Conservation (phyloP, 2,113 vertebrate species). For the Tychaedon coryphoeus region DNA sequence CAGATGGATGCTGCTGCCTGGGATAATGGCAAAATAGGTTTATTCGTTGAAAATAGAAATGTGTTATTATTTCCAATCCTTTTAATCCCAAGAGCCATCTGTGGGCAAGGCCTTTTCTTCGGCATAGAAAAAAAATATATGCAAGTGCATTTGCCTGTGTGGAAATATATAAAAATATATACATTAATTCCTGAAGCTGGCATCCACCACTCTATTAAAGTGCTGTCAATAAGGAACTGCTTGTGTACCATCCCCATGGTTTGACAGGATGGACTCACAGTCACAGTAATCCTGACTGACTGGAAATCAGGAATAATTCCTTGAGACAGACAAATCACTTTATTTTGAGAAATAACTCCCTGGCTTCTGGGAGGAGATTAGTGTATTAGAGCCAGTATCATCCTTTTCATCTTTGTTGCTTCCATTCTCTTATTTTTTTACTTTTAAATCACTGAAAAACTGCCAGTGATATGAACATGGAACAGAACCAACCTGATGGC, state of each 20-base stretch:
- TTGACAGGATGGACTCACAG: neutral
- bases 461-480: neutral
- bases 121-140: neutral
- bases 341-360: neutral
- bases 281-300: neutral
- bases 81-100: conserved; percentile 15
- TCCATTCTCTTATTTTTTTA: neutral
- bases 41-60: neutral
- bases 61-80: neutral
- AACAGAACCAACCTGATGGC: neutral
- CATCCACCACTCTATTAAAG: neutral
- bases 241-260: neutral
- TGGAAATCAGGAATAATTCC: neutral
- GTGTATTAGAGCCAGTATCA: neutral
- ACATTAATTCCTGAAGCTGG: neutral
- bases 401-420: neutral
- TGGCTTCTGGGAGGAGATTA: neutral
- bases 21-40: conserved; percentile 79
- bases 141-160: neutral
- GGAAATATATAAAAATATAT: neutral
- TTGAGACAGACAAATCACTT: neutral
- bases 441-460: neutral
- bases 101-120: neutral
- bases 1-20: conserved; percentile 85
- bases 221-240: neutral